Conservation (phyloP, 2,888 invertebrate species). For the Cryptus viduatorius region DNA sequence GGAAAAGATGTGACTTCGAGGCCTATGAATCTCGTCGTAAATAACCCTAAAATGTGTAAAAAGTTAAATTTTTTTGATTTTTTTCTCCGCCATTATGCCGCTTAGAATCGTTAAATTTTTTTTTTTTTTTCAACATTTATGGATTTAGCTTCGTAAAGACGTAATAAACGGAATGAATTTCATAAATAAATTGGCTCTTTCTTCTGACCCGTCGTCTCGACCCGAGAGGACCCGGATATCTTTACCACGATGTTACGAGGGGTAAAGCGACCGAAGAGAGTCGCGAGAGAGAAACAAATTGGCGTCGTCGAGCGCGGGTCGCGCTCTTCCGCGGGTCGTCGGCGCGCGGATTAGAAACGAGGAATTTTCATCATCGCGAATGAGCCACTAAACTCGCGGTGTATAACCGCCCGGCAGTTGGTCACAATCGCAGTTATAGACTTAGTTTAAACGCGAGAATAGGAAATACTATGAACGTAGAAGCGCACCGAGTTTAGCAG, state of each 20-base stretch:
- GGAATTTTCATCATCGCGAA: slow-evolving; percentile 78
- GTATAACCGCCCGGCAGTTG: slow-evolving; percentile 36
- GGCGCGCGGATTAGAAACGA: slow-evolving; percentile 69
- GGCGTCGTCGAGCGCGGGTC: slow-evolving; percentile 53
- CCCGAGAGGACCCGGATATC: slow-evolving; percentile 45
- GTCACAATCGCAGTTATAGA: slow-evolving; percentile 64
- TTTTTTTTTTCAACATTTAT: no score
- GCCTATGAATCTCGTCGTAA: no score
- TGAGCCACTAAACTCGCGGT: slow-evolving; percentile 47
- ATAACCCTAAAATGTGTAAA: no score
- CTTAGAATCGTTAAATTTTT: neutral
- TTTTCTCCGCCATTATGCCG: no score
- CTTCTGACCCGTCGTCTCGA: slow-evolving; percentile 14
- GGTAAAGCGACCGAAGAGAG: slow-evolving; percentile 23
- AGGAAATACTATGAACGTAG: slow-evolving; percentile 24
- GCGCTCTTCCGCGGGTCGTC: slow-evolving; percentile 42
- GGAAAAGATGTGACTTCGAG: no score
- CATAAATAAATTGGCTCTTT: slow-evolving; percentile 10
- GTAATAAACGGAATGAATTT: neutral
- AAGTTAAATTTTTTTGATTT: no score
- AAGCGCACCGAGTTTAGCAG: slow-evolving; percentile 15
- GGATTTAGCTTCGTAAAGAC: neutral
- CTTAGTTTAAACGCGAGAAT: slow-evolving; percentile 55
- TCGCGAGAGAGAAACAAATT: slow-evolving; percentile 55
- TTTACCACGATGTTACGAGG: neutral